These are phyloP conservation scores for Ctenodactylus gundi DNA, from an alignment of 2,113 vertebrate species.

Conservation along the genomic window DNA sequence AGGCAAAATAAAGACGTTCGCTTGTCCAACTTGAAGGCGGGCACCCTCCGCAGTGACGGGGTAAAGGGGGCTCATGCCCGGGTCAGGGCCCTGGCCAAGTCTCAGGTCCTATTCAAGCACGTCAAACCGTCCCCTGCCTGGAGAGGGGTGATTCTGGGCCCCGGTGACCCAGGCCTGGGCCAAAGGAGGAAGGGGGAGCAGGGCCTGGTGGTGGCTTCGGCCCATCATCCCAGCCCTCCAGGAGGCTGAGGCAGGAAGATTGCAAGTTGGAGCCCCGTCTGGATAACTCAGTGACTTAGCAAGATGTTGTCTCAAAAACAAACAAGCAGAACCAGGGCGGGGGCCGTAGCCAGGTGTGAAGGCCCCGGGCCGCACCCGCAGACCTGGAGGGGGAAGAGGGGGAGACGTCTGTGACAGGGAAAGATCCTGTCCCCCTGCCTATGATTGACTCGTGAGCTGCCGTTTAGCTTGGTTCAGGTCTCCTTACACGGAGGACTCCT, in stretches of 20 bases:
- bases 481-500: not conserved
- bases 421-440: too few species aligned
- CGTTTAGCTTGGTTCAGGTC: not conserved
- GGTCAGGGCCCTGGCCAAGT: accelerated
- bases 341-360: too few species aligned
- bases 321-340: too few species aligned
- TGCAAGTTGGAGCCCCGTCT: too few species aligned
- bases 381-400: too few species aligned
- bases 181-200: not conserved
- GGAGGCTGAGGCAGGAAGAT: too few species aligned
- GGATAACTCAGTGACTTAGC: too few species aligned
- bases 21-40: not conserved
- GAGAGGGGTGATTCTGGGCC: not conserved
- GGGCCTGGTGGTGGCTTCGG: too few species aligned
- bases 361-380: too few species aligned
- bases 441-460: accelerated
- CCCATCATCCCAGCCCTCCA: too few species aligned
- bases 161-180: not conserved
- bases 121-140: not conserved
- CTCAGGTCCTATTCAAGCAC: accelerated
- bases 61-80: not conserved
- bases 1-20: not conserved
- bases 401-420: too few species aligned
- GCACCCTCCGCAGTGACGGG: not conserved
- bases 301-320: too few species aligned